Evolutionary conservation across 2,797 vertebrate species (phyloP), one percentile per base, ranked within the genome.

Genomic region (Melopsittacus undulatus): DNA sequence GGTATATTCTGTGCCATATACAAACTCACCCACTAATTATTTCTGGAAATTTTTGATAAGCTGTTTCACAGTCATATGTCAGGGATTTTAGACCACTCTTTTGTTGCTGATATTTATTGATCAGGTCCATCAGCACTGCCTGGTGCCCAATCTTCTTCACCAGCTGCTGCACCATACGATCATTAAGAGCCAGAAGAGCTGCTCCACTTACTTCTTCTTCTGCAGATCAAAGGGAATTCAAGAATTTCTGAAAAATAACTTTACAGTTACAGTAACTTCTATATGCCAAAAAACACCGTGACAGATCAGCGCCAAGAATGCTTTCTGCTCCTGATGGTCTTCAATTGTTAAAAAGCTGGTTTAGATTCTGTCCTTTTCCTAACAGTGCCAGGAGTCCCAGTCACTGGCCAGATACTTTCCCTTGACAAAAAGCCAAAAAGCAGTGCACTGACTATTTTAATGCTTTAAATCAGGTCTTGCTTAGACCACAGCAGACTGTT

Each of bases 131-230:
- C 87, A 98, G 89, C 81, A 98, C 86, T 72, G 98, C 97, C 83
- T 98, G 98, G 72, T 98, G 97, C 49, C 97, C 98, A 81, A 98
- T 98, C 96, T 98, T 98, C 96, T 97, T 98, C 34, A 97, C 98
- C 70, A 98, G 90, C 82, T 98, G 97, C 81, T 98, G 97, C 54
- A 98, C 95, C 97, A 98, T 97, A 16, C 97, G 95, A 92, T 98
- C 97, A 46, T 98, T 98, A 73, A 98, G 97, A 51, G 97, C 97
- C 77, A 98, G 92, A 56, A 98, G 97, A 83, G 97, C 97, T 3
- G 97, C 96, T 52, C 98, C 97, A 78, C 68, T 98, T 68, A 97
- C 77, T 96, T 98, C 97, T 97, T 98, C 97, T 94, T 98, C 98
- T 98, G 81, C 72, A 87, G 68, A 79, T 96, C 80, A 67, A 95